These are phyloP conservation scores for Amiota mariae DNA, from an alignment of 2,888 invertebrate genomes.

Conservation along the genomic window DNA sequence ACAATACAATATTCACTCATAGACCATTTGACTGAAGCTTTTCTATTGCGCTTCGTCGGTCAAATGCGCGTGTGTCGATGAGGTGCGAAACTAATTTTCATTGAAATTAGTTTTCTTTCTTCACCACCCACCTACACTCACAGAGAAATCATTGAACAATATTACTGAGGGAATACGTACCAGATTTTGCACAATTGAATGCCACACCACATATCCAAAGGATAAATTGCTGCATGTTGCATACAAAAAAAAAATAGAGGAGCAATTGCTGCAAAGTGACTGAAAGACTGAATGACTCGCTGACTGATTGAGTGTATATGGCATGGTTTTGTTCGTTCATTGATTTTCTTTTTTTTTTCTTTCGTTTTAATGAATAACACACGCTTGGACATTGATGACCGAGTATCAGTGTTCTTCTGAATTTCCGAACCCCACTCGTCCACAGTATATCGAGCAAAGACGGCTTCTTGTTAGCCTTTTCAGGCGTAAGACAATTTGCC, in stretches of 20 bases:
- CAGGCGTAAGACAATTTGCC: constrained; percentile 23
- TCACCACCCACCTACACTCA: not conserved
- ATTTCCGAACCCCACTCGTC: constrained; percentile 16
- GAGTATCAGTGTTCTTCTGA: constrained; percentile 2
- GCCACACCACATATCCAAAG: not conserved
- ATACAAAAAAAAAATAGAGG: not conserved
- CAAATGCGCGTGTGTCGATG: constrained; percentile 42
- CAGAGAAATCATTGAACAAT: constrained; percentile 1
- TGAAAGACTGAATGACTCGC: constrained; percentile 3
- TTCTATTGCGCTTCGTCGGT: constrained; percentile 5
- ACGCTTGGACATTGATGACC: not conserved
- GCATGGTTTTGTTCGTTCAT: constrained; percentile 6
- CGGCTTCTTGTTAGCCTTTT: constrained; percentile 20
- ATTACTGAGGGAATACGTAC: not conserved
- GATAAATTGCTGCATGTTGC: constrained; percentile 26
- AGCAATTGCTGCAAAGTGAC: not conserved
- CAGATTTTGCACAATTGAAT: constrained; percentile 19
- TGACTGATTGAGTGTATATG: constrained; percentile 6
- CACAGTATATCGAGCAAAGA: not conserved
- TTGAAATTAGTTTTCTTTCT: constrained; percentile 67
- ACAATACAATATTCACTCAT: not conserved
- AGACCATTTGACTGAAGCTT: constrained; percentile 6
- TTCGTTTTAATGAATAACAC: constrained; percentile 28
- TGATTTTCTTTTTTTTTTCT: not conserved
- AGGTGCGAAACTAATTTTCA: constrained; percentile 67